Evolutionary conservation across 2,797 vertebrate genomes (phyloP).

Genomic region (Avahi laniger): DNA sequence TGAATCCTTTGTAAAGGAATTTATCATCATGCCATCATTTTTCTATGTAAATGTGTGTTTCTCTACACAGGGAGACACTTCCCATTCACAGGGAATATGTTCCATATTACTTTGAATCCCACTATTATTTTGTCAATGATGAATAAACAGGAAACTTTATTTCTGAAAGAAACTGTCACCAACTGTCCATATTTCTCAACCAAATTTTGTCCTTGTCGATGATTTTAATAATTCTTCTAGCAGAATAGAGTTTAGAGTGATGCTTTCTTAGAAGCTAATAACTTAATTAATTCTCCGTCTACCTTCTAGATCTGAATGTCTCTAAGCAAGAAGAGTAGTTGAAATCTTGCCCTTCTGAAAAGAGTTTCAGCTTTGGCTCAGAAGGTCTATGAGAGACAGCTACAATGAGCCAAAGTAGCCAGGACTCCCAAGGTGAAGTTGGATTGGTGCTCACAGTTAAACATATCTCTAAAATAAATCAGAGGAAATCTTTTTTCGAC

Average conservation of each 20-base stretch:
- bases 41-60: not conserved
- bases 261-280: not conserved
- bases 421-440: not conserved
- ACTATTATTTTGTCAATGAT: not conserved
- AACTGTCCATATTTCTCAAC: not conserved
- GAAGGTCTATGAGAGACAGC: not conserved
- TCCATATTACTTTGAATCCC: not conserved
- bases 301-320: not conserved
- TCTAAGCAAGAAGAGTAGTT: not conserved
- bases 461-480: not conserved
- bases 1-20: not conserved
- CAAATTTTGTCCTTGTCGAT: not conserved
- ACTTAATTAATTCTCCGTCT: not conserved
- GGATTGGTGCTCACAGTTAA: not conserved
- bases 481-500: not conserved
- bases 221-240: not conserved
- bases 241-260: conserved; percentile 1
- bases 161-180: conserved; percentile 39
- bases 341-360: not conserved
- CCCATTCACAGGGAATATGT: not conserved
- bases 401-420: not conserved
- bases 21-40: not conserved
- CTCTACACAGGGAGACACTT: not conserved
- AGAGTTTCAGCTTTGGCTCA: not conserved
- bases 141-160: not conserved